A percentile compares a stretch with the other conserved stretches of the same genome.
These are phyloP conservation scores for Seira ritae DNA, from an alignment of 2,888 invertebrate genomes.

Conservation along the genomic window DNA sequence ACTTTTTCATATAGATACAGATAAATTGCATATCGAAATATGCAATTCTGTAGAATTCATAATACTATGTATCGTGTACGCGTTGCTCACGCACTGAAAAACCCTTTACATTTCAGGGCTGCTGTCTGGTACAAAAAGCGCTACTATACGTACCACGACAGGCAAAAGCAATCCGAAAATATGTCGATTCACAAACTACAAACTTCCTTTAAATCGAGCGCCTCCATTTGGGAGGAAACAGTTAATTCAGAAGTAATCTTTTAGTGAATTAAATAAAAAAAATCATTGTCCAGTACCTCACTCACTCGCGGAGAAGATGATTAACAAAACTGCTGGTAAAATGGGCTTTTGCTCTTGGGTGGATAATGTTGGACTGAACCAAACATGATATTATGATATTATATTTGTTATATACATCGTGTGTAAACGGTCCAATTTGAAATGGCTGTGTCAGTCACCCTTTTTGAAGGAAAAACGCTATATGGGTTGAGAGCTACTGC, in stretches of 20 bases:
- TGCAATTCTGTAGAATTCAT: neutral
- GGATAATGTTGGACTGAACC: too few relatives aligned
- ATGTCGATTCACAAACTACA: neutral
- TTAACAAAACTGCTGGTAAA: neutral
- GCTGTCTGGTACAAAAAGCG: too few relatives aligned
- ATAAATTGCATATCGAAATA: too few relatives aligned
- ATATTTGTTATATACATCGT: too few relatives aligned
- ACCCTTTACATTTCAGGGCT: neutral
- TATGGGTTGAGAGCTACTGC: neutral
- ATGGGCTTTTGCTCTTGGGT: neutral
- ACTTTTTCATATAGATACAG: too few relatives aligned
- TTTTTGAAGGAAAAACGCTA: neutral
- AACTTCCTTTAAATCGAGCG: neutral
- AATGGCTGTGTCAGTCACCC: neutral
- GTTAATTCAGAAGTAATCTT: neutral
- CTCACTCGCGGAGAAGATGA: too few relatives aligned
- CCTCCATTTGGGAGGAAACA: neutral
- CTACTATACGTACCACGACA: neutral
- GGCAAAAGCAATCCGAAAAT: neutral
- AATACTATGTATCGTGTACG: neutral
- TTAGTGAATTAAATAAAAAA: too few relatives aligned
- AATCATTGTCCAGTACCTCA: too few relatives aligned
- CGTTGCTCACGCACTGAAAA: conserved; percentile 1
- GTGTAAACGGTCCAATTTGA: neutral
- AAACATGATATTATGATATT: too few relatives aligned